phyloP scores from a whole-genome alignment of 2,888 invertebrate genomes.

The Iselma pallidipennis region DNA sequence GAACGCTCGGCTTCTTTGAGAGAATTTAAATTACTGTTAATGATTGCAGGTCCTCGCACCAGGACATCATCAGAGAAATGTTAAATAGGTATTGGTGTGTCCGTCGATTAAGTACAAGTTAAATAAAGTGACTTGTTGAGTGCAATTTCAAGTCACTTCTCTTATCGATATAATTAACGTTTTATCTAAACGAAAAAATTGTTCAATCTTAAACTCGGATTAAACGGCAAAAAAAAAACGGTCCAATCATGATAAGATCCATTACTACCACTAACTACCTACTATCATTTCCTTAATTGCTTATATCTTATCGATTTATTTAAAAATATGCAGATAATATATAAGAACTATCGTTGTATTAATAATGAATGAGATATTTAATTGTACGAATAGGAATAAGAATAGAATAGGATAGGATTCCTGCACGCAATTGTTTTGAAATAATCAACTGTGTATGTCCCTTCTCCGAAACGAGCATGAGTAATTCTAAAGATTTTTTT shows the following conservation, averaged over 20 bases:
- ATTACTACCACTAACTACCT: background rate
- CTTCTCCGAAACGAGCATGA: constrained; percentile 1
- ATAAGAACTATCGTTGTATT: constrained; percentile 12
- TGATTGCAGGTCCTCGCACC: constrained; percentile 14
- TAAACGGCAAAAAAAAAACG: constrained; percentile 18
- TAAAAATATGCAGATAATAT: constrained; percentile 18
- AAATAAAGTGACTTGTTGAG: constrained; percentile 16
- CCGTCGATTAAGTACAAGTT: constrained; percentile 17
- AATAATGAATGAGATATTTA: constrained; percentile 24
- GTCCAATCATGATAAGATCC: constrained; percentile 8
- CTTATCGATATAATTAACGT: constrained; percentile 31
- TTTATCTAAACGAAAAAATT: constrained; percentile 27
- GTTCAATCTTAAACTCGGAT: constrained; percentile 25
- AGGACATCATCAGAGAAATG: constrained; percentile 19
- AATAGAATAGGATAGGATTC: background rate
- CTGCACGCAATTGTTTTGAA: constrained; percentile 2
- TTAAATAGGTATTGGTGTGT: constrained; percentile 6
- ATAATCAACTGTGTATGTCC: background rate
- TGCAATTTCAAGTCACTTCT: constrained; percentile 30
- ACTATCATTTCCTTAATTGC: constrained; percentile 1
- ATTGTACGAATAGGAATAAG: constrained; percentile 5
- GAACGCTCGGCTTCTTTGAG: constrained; percentile 18
- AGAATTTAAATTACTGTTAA: constrained; percentile 28
- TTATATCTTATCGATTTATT: constrained; percentile 24
- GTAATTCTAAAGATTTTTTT: constrained; percentile 24